Conservation (phyloP, 2,113 vertebrate genomes). For the Eupsittula cactorum region DNA sequence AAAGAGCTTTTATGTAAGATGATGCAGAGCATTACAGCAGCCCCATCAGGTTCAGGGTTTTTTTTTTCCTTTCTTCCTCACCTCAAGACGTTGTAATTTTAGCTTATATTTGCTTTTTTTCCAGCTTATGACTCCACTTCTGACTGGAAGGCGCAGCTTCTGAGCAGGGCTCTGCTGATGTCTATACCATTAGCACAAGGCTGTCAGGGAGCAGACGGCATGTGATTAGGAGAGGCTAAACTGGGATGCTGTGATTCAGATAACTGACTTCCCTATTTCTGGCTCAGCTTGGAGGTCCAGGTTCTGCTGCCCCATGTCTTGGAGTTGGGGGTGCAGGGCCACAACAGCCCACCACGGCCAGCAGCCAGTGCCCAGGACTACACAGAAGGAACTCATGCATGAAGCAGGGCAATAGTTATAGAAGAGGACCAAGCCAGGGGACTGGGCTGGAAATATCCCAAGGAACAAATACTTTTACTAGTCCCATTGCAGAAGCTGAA, state of each 20-base stretch:
- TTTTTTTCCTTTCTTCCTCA: background rate
- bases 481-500: background rate
- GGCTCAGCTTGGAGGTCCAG: background rate
- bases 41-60: background rate
- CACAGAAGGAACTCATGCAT: rapidly evolving
- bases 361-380: background rate
- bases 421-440: background rate
- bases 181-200: background rate
- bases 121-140: background rate
- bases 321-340: background rate
- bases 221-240: constrained; percentile 29
- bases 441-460: background rate
- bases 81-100: constrained; percentile 6
- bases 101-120: constrained; percentile 19
- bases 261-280: constrained; percentile 8
- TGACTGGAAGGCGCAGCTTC: background rate
- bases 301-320: background rate
- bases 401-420: background rate
- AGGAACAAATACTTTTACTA: background rate
- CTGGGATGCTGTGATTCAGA: background rate
- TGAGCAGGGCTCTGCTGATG: background rate
- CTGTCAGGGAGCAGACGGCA: constrained; percentile 29
- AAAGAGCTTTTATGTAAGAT: constrained; percentile 13
- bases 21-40: background rate
- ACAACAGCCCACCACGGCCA: background rate